A percentile compares a stretch with the other conserved stretches of the same genome.
phyloP scores from a whole-genome alignment of 1,140 invertebrate species.

The Caenorhabditis briggsae region DNA sequence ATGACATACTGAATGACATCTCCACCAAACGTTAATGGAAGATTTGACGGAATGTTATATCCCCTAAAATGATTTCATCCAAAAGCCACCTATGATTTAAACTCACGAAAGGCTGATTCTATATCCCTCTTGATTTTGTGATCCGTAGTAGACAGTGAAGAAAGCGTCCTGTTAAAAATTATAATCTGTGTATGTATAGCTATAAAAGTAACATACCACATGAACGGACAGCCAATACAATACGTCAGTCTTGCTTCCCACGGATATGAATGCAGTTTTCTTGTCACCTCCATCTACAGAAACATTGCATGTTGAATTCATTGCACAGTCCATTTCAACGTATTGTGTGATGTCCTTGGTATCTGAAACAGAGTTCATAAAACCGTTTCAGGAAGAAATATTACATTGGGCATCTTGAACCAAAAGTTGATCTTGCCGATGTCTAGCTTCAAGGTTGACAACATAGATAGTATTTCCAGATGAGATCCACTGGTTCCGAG shows the following conservation, averaged over 20 bases:
- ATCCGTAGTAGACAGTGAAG: slow-evolving; percentile 10
- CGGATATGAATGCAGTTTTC: background rate
- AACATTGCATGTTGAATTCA: background rate
- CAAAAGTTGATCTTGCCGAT: background rate
- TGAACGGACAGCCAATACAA: background rate
- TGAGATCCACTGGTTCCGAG: background rate
- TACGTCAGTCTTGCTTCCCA: background rate
- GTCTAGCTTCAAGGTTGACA: background rate
- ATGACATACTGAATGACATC: background rate
- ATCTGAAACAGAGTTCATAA: background rate
- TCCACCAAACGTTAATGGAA: background rate
- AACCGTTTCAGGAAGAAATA: background rate
- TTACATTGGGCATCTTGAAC: slow-evolving; percentile 9
- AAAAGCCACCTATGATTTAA: background rate
- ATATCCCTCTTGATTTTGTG: background rate
- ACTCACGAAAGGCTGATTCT: background rate
- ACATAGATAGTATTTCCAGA: background rate
- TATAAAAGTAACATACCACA: background rate
- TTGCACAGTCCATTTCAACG: background rate
- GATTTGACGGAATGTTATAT: background rate
- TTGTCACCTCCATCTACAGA: background rate
- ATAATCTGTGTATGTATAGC: background rate
- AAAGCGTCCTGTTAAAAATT: background rate
- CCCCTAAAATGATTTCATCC: background rate
- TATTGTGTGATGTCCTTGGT: background rate